phyloP scores from a whole-genome alignment of 2,113 vertebrate genomes.

The Bettongia penicillata region DNA sequence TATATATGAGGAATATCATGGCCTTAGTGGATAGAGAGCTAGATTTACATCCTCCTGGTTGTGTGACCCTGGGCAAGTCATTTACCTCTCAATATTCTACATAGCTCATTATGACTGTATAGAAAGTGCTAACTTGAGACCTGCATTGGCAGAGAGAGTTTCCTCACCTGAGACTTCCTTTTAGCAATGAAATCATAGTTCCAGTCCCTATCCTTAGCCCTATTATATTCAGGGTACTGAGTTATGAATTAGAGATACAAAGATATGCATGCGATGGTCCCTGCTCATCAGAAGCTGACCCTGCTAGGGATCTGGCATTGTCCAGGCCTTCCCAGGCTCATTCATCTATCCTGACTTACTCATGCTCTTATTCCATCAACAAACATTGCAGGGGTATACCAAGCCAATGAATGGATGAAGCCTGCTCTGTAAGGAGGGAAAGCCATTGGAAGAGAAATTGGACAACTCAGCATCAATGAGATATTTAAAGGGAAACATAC shows the following conservation, averaged over 20 bases:
- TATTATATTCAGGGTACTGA: background rate
- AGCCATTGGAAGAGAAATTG: constrained; percentile 29
- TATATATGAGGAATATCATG: background rate
- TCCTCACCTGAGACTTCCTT: background rate
- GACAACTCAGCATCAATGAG: constrained; percentile 69
- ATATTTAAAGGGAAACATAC: constrained; percentile 68
- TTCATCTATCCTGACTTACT: background rate
- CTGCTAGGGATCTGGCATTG: background rate
- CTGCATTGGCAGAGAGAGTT: background rate
- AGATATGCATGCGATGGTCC: background rate
- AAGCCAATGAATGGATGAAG: background rate
- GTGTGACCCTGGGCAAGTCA: background rate
- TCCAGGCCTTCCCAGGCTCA: background rate
- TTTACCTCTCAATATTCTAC: background rate
- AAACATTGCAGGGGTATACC: background rate
- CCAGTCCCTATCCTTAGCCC: background rate
- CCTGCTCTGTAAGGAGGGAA: background rate
- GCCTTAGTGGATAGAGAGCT: background rate
- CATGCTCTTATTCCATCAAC: background rate
- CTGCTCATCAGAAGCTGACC: background rate
- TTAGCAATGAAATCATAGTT: background rate
- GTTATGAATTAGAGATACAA: background rate
- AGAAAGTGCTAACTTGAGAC: background rate
- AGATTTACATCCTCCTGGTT: background rate
- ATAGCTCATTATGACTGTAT: background rate